Conservation (phyloP, 92 coral and sea anemone genomes). For the Pocillopora grandis region DNA sequence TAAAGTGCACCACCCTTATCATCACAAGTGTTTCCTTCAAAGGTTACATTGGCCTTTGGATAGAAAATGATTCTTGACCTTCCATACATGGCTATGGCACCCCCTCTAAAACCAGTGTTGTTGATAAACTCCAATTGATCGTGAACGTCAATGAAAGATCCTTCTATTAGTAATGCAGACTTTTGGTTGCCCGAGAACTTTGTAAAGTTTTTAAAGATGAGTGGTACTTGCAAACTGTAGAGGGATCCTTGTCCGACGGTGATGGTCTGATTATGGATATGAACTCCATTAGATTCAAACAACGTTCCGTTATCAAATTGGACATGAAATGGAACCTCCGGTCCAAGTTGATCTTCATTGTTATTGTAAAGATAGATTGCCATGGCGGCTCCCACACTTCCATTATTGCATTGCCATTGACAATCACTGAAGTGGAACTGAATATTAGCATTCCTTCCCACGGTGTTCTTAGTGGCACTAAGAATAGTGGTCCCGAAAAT, state of each 20-base stretch:
- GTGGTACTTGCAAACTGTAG: conserved; percentile 76
- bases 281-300: conserved; percentile 49
- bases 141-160: conserved; percentile 57
- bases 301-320: conserved; percentile 55
- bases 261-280: conserved; percentile 27
- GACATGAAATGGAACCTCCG: conserved; percentile 64
- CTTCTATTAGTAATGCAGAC: conserved; percentile 82
- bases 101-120: conserved; percentile 83
- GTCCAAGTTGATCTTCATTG: conserved; percentile 82
- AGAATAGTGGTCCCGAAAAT: conserved; percentile 59
- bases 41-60: conserved; percentile 57
- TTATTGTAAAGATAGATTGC: conserved; percentile 72
- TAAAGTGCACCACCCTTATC: conserved; percentile 93
- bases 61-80: conserved; percentile 57
- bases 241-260: conserved; percentile 84
- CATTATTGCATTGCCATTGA: conserved; percentile 51
- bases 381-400: conserved; percentile 89
- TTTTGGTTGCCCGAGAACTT: conserved; percentile 51
- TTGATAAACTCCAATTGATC: conserved; percentile 56
- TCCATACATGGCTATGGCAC: conserved; percentile 91
- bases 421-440: not conserved
- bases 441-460: not conserved
- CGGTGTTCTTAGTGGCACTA: not conserved
- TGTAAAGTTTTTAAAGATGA: conserved; percentile 50
- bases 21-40: conserved; percentile 56